These are phyloP conservation scores for Danio choprae DNA, from an alignment of 2,797 vertebrate genomes.

Conservation along the genomic window DNA sequence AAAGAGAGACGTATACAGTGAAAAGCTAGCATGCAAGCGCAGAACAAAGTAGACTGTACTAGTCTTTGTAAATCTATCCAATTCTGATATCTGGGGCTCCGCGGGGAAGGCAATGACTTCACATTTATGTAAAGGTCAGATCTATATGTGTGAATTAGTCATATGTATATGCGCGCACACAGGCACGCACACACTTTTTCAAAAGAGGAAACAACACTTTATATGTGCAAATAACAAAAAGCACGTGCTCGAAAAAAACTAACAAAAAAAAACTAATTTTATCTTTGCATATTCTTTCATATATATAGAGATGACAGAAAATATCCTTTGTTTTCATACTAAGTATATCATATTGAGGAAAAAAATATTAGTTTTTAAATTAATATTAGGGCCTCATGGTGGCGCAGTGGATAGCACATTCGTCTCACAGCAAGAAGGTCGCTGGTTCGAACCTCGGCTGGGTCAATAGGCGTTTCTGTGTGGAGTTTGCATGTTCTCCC, in stretches of 20 bases:
- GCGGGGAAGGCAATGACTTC: conserved; percentile 46
- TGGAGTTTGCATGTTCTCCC: no score
- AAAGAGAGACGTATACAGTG: conserved; percentile 2
- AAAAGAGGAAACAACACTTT: conserved; percentile 34
- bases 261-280: background rate
- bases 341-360: no score
- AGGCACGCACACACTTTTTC: background rate
- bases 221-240: conserved; percentile 32
- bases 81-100: conserved; percentile 19
- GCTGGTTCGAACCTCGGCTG: no score
- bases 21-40: conserved; percentile 16
- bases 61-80: conserved; percentile 39
- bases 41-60: conserved; percentile 30
- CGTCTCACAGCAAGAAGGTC: no score
- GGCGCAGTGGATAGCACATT: no score
- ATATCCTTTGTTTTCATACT: no score
- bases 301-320: background rate
- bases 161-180: background rate
- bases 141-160: conserved; percentile 33
- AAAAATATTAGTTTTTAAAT: no score
- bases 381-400: no score
- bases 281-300: background rate
- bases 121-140: conserved; percentile 56
- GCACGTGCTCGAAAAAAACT: background rate
- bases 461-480: no score